Evolutionary conservation across 2,797 vertebrate genomes (phyloP), one percentile per base, ranked within the genome.

Genomic region (Crocodylus rhombifer): DNA sequence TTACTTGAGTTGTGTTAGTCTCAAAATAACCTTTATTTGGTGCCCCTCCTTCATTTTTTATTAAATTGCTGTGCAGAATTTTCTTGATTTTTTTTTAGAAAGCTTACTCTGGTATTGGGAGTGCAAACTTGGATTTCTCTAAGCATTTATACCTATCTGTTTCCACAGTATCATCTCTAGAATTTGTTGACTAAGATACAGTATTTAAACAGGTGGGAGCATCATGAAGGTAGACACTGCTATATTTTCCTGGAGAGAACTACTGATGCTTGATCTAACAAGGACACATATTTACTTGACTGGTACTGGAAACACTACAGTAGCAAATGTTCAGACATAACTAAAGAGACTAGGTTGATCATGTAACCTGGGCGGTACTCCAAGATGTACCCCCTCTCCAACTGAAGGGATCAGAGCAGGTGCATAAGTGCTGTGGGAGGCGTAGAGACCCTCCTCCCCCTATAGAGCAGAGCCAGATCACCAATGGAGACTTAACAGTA

Each of bases 1-100:
- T 91, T 92, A 94, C 93, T 89, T 92, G 91, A 86, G 92, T 87
- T 93, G 91, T 93, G 60, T 51, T 51, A 51, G 42, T 51, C 42
- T 51, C 42, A 51, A 51, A 67, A 86, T 87, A 91, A 88, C 61
- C 1, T 26, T 92, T 94, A 87, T 63, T 93, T 51, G 67, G 91
- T 16, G 28, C 3, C 1, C 76, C 84, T 84, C 67, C 80, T 51
- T 51, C 42, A 80, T 71, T 94, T 92, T 92, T 91, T 76, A 16
- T 86, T 67, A 86, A 91, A 78, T 2, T 12, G 33, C 82, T 76
- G 4, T 55, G 90, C 80, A 77, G 82, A 88, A 85, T 80, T 56
- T 20, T 84, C 28, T 86, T 92, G 77, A 89, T 0, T 14, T 74
- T 33, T 83, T 42, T 51, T 51, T 90, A 28, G 89, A 94, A 28